Evolutionary conservation across 2,113 vertebrate species (phyloP).

Genomic region (Corythaeola cristata): DNA sequence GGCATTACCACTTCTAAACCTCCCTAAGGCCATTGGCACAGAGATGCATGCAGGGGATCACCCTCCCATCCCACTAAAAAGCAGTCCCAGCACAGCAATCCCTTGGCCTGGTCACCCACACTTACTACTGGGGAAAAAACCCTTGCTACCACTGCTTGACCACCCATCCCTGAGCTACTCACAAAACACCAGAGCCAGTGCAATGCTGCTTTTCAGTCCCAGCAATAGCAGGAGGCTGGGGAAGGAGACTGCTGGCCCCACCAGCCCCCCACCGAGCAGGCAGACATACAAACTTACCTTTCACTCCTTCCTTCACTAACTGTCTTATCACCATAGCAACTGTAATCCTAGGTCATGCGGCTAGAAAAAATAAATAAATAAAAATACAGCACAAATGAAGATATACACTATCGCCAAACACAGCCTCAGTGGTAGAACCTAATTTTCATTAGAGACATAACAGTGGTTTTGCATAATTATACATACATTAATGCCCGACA

Average conservation of each 20-base stretch:
- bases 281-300: slow-evolving; percentile 53
- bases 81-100: neutral
- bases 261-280: neutral
- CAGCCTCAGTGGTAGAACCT: slow-evolving; percentile 36
- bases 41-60: rapidly evolving
- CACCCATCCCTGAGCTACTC: neutral
- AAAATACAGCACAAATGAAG: slow-evolving; percentile 29
- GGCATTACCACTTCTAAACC: neutral
- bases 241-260: neutral
- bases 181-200: neutral
- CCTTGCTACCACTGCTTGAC: neutral
- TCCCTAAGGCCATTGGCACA: neutral
- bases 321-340: slow-evolving; percentile 68
- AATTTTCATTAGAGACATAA: slow-evolving; percentile 70
- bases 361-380: slow-evolving; percentile 13
- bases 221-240: neutral
- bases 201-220: neutral
- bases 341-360: slow-evolving; percentile 62
- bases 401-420: slow-evolving; percentile 36
- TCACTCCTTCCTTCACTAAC: slow-evolving; percentile 50
- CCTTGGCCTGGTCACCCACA: neutral
- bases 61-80: neutral
- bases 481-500: slow-evolving; percentile 63
- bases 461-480: slow-evolving; percentile 69
- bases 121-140: neutral